Conservation (phyloP, 1,140 invertebrate genomes). For the Scaptodrosophila lebanonensis region DNA sequence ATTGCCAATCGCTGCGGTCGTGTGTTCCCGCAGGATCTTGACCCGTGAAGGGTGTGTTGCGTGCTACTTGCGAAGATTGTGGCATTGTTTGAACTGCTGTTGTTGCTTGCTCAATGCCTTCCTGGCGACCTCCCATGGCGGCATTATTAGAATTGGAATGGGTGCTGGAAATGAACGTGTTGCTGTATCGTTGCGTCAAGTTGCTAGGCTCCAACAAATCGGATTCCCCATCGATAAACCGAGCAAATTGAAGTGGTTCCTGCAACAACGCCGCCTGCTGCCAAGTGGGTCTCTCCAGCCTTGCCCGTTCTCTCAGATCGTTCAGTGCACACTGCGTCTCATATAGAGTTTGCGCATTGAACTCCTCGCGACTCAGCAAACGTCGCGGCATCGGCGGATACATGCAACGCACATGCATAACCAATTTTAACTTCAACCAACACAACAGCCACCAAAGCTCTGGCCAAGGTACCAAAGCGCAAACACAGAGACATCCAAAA, state of each 20-base stretch:
- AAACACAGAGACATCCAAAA: not conserved
- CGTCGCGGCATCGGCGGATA: not conserved
- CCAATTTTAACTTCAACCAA: not conserved
- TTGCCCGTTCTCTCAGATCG: slow-evolving; percentile 1
- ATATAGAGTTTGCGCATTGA: not conserved
- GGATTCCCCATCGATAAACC: slow-evolving; percentile 5
- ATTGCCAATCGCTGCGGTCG: too few relatives aligned
- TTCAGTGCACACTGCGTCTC: slow-evolving; percentile 6
- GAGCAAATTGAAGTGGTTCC: slow-evolving; percentile 1
- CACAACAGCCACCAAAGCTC: not conserved
- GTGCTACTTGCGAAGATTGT: slow-evolving; percentile 3
- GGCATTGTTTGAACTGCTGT: not conserved
- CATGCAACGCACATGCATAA: not conserved
- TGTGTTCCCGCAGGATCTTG: too few relatives aligned
- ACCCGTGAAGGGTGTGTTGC: too few relatives aligned
- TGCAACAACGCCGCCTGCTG: slow-evolving; percentile 4
- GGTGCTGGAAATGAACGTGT: not conserved
- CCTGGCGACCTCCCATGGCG: not conserved
- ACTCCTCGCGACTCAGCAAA: not conserved
- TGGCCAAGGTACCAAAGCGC: not conserved
- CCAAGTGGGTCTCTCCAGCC: not conserved
- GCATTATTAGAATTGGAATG: not conserved
- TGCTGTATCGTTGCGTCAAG: not conserved
- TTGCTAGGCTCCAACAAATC: not conserved
- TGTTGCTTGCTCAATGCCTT: not conserved